phyloP scores from a whole-genome alignment of 2,113 vertebrate genomes.

The Pardalotus punctatus region DNA sequence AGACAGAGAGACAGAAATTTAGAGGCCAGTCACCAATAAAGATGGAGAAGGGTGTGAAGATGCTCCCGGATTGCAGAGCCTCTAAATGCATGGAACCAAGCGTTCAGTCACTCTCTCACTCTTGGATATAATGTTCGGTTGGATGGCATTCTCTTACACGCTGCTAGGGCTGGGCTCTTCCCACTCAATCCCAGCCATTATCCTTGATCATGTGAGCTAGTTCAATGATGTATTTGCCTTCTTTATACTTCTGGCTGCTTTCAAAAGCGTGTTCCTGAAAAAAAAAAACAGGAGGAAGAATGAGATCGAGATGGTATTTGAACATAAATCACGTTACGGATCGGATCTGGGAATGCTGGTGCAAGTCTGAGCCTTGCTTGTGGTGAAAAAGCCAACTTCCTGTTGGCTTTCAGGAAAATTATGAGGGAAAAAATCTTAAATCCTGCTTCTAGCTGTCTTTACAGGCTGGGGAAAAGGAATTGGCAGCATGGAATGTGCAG shows the following conservation, averaged over 20 bases:
- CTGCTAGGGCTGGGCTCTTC: constrained; percentile 39
- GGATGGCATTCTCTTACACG: constrained; percentile 71
- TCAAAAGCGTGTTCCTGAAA: constrained; percentile 95
- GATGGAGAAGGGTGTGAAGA: constrained; percentile 76
- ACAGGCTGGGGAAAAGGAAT: neutral
- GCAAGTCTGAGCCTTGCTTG: neutral
- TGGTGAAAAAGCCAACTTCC: neutral
- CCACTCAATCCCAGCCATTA: constrained; percentile 94
- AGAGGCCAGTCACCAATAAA: constrained; percentile 78
- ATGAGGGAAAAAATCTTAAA: neutral
- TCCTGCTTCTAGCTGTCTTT: neutral
- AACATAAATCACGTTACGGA: fast-evolving
- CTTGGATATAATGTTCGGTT: constrained; percentile 75
- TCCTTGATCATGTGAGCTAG: constrained; percentile 99
- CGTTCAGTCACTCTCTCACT: constrained; percentile 80
- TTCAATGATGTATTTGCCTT: constrained; percentile 99
- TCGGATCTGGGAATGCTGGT: neutral
- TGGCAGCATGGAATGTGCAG: fast-evolving
- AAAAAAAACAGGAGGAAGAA: neutral
- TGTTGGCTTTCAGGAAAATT: neutral
- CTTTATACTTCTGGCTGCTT: constrained; percentile 99
- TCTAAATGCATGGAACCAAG: constrained; percentile 79
- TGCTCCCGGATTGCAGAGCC: constrained; percentile 74
- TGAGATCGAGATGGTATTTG: fast-evolving
- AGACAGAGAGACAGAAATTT: constrained; percentile 82